Percentiles rank a stretch among this genome's conserved stretches.
Conservation (phyloP, 2,113 vertebrate genomes). For the Platanista minor region DNA sequence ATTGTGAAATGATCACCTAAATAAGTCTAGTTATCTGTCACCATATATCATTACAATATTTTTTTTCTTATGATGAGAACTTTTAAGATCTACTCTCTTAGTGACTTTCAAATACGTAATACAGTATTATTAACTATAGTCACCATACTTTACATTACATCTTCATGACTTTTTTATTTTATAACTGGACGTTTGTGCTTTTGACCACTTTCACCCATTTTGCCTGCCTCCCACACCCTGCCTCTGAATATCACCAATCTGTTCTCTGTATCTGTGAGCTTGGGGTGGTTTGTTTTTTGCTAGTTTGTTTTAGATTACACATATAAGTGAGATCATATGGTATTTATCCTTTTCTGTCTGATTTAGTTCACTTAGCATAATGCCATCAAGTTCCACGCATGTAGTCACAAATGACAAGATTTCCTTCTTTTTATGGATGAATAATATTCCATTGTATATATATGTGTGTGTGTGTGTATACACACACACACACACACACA, state of each 20-base stretch:
- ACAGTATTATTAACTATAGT: neutral
- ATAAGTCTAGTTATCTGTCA: neutral
- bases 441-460: neutral
- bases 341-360: neutral
- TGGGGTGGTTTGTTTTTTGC: neutral
- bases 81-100: neutral
- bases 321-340: neutral
- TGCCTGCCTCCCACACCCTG: neutral
- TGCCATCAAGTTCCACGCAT: neutral
- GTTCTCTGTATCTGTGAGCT: neutral
- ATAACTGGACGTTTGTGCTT: neutral
- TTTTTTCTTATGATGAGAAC: neutral
- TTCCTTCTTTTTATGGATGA: neutral
- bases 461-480: fast-evolving
- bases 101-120: neutral
- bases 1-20: neutral
- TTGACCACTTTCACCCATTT: neutral
- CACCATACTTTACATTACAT: neutral
- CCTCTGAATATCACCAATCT: neutral
- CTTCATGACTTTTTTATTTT: neutral
- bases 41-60: neutral
- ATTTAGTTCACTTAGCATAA: neutral
- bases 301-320: neutral
- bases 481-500: no score
- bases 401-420: neutral